Base-by-base conservation (phyloP, 2,113 vertebrate species). In the Malurus cyaneus region DNA sequence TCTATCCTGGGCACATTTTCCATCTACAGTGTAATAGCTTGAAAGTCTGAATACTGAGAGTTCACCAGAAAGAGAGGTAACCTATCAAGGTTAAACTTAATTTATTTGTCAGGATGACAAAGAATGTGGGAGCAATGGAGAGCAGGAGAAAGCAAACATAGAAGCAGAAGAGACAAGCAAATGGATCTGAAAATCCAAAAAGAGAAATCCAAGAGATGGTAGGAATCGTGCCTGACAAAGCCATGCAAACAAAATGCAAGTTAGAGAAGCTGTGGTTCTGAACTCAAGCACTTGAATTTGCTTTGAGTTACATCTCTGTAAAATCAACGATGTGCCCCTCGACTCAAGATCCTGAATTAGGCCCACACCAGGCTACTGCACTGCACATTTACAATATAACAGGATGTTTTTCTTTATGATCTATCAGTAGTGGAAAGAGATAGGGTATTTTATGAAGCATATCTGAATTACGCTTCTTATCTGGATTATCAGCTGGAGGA, bases 1-100 rank as follows among this genome's bases (percentile, higher is more conserved):
- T 93, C 95, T 97, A 67, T 90, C 94, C 94, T 94, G 93, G 96
- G 93, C 90, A 97, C 70, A 94, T 96, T 97, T 97, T 97, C 96
- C 94, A 95, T 94, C 90, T 92, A 81, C 61, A n/a, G 46, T 82
- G 80, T 65, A 95, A 82, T 80, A 86, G 78, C 56, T 88, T 96
- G 70, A 66, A 95, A 91, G 66, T 53, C 50, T 65, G 76, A 87
- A 87, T 92, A 92, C 60, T 74, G 39, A 94, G 62, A 97, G 86
- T 61, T 88, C 94, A 95, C 44, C 83, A 95, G 80, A 86, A 89
- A 70, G 56, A 92, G 44, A 84, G 96, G 89, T 94, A 80, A 94
- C 52, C 78, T 80, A 53, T 90, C 73, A 81, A 78, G 66, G 50
- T 73, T 92, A 93, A 93, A 76, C 8, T 72, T 81, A 6, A 74